phyloP scores from a whole-genome alignment of 2,113 vertebrate species.

The Atractosteus spatula region DNA sequence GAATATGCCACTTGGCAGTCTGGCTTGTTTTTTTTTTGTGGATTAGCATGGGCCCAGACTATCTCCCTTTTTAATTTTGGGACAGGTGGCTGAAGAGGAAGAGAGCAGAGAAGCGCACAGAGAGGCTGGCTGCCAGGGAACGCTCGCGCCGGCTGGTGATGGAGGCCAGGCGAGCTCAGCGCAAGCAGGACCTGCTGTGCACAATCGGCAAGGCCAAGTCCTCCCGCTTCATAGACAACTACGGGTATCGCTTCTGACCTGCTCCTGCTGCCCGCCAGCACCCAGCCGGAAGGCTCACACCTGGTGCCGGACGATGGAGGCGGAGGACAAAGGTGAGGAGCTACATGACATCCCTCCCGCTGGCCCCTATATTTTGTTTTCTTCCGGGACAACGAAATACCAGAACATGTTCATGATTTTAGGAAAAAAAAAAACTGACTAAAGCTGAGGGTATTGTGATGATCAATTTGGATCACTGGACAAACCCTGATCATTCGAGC shows the following conservation, averaged over 20 bases:
- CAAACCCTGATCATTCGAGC: too few species aligned
- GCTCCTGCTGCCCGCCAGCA: not conserved
- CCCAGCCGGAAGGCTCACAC: too few species aligned
- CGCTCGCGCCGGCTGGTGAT: constrained; percentile 72
- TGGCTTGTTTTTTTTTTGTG: not conserved
- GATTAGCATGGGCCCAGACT: not conserved
- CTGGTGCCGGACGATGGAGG: too few species aligned
- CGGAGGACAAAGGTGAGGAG: too few species aligned
- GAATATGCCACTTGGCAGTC: too few species aligned
- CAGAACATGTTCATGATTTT: too few species aligned
- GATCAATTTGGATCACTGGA: too few species aligned
- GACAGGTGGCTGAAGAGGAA: constrained; percentile 87
- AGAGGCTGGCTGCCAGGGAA: constrained; percentile 78
- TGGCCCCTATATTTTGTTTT: too few species aligned
- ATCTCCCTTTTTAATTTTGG: constrained; percentile 18
- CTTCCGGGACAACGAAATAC: too few species aligned
- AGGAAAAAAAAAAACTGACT: too few species aligned
- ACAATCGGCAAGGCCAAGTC: constrained; percentile 65
- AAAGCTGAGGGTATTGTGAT: too few species aligned
- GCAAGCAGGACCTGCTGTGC: constrained; percentile 69
- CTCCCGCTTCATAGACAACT: constrained; percentile 74
- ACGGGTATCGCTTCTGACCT: constrained; percentile 61
- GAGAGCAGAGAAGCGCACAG: constrained; percentile 76
- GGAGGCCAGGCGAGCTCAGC: constrained; percentile 78
- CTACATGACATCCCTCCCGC: too few species aligned